Percentiles rank a stretch among this genome's conserved stretches.
These are phyloP conservation scores for Caenorhabditis brenneri DNA, from an alignment of 1,140 invertebrate genomes.

Conservation along the genomic window DNA sequence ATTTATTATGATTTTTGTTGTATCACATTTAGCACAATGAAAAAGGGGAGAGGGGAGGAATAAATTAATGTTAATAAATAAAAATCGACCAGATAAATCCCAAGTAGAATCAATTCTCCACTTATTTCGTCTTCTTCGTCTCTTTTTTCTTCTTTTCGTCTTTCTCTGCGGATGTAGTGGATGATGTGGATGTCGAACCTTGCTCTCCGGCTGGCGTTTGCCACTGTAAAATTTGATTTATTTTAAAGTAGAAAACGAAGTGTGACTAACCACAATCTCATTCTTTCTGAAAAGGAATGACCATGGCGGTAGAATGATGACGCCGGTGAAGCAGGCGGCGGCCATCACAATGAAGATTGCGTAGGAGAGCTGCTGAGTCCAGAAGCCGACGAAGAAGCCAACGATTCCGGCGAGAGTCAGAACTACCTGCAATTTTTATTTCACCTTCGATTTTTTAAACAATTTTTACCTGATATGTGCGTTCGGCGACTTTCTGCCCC, in stretches of 20 bases:
- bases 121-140: constrained; percentile 49
- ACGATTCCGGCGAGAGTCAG: constrained; percentile 55
- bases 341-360: constrained; percentile 54
- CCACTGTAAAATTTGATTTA: too few species aligned
- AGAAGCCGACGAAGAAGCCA: constrained; percentile 57
- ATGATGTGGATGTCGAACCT: not conserved
- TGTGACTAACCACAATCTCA: too few species aligned
- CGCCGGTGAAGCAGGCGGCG: not conserved
- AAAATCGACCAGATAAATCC: not conserved
- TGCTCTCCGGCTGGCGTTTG: constrained; percentile 16
- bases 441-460: too few species aligned
- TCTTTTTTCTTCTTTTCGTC: constrained; percentile 41
- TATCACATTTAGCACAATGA: not conserved
- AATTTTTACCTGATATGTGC: constrained; percentile 57
- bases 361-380: constrained; percentile 57
- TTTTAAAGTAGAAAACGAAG: too few species aligned
- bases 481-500: constrained; percentile 56
- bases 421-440: constrained; percentile 48
- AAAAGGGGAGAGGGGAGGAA: not conserved
- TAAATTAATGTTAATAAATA: not conserved
- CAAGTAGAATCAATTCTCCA: not conserved
- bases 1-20: not conserved
- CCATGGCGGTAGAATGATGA: constrained; percentile 51
- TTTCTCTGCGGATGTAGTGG: not conserved
- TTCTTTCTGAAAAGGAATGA: constrained; percentile 52